These are phyloP conservation scores for Emydocephalus ijimae DNA, from an alignment of 2,113 vertebrate genomes.

Conservation along the genomic window DNA sequence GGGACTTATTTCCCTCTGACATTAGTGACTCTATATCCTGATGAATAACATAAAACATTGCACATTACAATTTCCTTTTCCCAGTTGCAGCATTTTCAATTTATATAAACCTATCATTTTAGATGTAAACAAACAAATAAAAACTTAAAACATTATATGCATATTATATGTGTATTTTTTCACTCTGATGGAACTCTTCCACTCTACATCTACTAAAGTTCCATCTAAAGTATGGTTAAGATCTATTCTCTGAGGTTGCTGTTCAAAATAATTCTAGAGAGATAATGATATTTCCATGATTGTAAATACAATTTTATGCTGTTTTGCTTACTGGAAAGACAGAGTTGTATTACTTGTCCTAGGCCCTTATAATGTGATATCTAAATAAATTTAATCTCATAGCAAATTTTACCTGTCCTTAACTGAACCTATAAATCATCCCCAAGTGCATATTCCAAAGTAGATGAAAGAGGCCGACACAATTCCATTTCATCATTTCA, in stretches of 20 bases:
- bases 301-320: neutral
- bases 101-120: neutral
- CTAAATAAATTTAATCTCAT: neutral
- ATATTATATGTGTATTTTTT: neutral
- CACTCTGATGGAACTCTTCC: neutral
- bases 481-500: conserved; percentile 11
- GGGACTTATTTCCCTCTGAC: conserved; percentile 94
- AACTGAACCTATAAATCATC: neutral
- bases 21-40: conserved; percentile 86
- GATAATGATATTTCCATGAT: neutral
- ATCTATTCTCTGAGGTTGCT: too few species aligned
- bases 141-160: neutral
- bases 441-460: conserved; percentile 4
- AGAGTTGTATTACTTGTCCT: neutral
- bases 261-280: neutral
- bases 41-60: conserved; percentile 43
- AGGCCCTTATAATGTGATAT: neutral
- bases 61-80: conserved; percentile 11
- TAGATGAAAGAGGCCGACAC: conserved; percentile 4
- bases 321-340: neutral
- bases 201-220: neutral
- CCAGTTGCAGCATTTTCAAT: conserved; percentile 22
- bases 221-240: neutral
- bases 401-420: neutral
- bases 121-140: neutral